phyloP scores from a whole-genome alignment of 2,113 vertebrate genomes.

The Alexandromys fortis region DNA sequence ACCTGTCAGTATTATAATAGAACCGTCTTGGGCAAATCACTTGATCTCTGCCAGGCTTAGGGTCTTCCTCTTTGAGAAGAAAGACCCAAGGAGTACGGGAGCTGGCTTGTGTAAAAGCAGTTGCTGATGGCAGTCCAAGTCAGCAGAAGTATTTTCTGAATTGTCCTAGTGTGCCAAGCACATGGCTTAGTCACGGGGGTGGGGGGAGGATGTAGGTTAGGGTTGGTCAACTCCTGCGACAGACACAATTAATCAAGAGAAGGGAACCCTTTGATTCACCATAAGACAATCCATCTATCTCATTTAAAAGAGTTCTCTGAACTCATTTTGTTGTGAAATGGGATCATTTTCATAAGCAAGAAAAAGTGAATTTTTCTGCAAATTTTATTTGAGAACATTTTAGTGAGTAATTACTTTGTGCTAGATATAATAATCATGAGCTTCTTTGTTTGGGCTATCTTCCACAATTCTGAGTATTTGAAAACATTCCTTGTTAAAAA shows the following conservation, averaged over 20 bases:
- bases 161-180: not conserved
- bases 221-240: not conserved
- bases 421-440: not conserved
- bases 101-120: not conserved
- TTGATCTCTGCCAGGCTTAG: not conserved
- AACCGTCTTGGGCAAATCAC: not conserved
- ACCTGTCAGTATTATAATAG: not conserved
- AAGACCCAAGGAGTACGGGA: not conserved
- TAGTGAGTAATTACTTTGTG: not conserved
- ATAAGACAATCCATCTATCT: slow-evolving; percentile 24
- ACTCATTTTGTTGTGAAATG: not conserved
- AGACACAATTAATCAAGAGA: not conserved
- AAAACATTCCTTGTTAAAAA: not conserved
- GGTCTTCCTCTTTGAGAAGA: not conserved
- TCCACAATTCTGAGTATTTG: not conserved
- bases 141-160: not conserved
- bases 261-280: not conserved
- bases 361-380: not conserved
- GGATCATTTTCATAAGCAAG: not conserved
- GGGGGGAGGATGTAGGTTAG: not conserved
- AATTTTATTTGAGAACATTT: not conserved
- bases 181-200: not conserved
- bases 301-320: not conserved
- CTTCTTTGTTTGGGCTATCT: not conserved
- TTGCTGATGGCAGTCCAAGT: not conserved